Conservation (phyloP, 2,797 vertebrate genomes). For the Furcifer pardalis region DNA sequence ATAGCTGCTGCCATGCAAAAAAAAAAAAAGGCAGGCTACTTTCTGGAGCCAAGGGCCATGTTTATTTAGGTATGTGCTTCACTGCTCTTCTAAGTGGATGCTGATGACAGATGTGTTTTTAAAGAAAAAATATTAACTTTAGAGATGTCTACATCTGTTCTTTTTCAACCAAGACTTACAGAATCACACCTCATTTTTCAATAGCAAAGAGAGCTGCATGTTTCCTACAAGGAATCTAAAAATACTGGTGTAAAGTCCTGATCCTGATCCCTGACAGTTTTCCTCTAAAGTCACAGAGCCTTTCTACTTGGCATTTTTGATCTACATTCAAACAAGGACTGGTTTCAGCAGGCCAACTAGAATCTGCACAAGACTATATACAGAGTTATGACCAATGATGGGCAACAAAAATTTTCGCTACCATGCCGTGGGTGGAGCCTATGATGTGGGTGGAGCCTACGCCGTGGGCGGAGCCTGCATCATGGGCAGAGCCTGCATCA, state of each 20-base stretch:
- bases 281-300: conserved; percentile 62
- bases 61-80: conserved; percentile 76
- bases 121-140: conserved; percentile 73
- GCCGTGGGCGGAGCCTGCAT: too few species aligned
- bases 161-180: conserved; percentile 69
- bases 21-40: conserved; percentile 14
- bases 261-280: conserved; percentile 69
- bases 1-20: conserved; percentile 53
- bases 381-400: background rate
- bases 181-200: conserved; percentile 74
- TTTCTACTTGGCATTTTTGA: conserved; percentile 49
- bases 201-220: conserved; percentile 41
- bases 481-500: too few species aligned
- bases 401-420: too few species aligned
- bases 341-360: background rate
- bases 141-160: conserved; percentile 74
- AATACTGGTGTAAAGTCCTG: conserved; percentile 67
- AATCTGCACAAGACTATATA: background rate
- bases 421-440: too few species aligned
- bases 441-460: too few species aligned
- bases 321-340: conserved; percentile 28
- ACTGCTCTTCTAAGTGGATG: conserved; percentile 65
- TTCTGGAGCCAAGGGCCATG: conserved; percentile 68
- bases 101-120: conserved; percentile 76
- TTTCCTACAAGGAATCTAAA: conserved; percentile 62